Evolutionary conservation across 2,113 vertebrate genomes (phyloP).

Genomic region (Oriolus oriolus): DNA sequence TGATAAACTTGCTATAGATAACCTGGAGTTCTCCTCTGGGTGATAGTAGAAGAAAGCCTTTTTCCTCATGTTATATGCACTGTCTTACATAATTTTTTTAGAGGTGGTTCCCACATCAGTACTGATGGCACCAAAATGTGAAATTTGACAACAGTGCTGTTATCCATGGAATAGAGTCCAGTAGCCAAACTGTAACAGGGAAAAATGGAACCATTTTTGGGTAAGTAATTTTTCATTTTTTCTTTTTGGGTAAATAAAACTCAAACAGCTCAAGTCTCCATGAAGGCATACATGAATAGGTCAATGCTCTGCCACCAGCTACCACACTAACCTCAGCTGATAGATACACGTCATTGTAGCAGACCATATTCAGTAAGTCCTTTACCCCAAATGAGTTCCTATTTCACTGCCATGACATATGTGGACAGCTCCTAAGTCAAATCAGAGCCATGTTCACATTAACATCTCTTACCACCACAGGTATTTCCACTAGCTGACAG

Average conservation of each 20-base stretch:
- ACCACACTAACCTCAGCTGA: background rate
- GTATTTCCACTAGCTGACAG: background rate
- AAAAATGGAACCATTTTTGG: background rate
- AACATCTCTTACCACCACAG: background rate
- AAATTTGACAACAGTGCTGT: background rate
- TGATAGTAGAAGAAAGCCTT: background rate
- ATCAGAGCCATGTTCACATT: background rate
- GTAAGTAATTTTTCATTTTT: background rate
- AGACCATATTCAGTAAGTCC: background rate
- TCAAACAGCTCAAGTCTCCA: background rate
- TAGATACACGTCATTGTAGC: background rate
- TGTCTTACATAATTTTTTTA: background rate
- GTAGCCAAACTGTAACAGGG: background rate
- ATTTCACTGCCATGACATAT: background rate
- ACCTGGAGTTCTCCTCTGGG: background rate
- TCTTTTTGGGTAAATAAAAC: background rate
- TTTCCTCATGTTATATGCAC: background rate
- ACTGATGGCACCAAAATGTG: background rate
- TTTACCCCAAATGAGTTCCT: background rate
- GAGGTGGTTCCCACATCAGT: rapidly evolving
- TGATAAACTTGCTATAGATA: background rate
- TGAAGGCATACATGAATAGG: background rate
- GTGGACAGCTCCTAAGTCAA: background rate
- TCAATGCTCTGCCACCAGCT: background rate
- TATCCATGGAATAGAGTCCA: background rate